Evolutionary conservation across 2,113 vertebrate species (phyloP).

Genomic region (Sinocyclocheilus rhinocerous): DNA sequence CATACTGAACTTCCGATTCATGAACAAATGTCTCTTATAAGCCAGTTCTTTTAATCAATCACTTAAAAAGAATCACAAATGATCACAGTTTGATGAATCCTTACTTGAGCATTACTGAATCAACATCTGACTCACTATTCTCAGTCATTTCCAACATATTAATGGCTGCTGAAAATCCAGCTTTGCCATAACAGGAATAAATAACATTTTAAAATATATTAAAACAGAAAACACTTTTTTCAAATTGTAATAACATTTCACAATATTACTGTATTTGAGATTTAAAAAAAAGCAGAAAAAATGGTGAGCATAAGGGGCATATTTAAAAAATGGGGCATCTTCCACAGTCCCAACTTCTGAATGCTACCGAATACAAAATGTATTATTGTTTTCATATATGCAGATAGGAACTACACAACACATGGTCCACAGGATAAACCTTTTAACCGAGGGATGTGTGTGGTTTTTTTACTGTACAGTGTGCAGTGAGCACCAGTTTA

Average conservation of each 20-base stretch:
- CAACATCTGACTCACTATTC: not conserved
- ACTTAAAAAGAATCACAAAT: not conserved
- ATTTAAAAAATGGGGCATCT: too few relatives aligned
- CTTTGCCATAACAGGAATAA: too few relatives aligned
- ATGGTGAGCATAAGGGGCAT: too few relatives aligned
- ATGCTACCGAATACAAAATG: not conserved
- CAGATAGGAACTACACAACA: not conserved
- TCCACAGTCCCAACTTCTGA: not conserved
- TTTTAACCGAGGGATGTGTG: not conserved
- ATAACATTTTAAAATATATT: too few relatives aligned
- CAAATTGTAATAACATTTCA: too few relatives aligned
- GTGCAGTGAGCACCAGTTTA: not conserved
- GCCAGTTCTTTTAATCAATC: not conserved
- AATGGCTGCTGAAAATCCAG: too few relatives aligned
- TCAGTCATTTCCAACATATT: not conserved
- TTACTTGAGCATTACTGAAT: not conserved
- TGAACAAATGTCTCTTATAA: not conserved
- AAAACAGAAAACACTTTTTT: too few relatives aligned
- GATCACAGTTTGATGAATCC: not conserved
- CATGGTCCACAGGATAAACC: not conserved
- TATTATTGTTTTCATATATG: not conserved
- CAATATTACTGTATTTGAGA: too few relatives aligned
- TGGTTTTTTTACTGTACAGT: not conserved
- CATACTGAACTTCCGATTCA: not conserved
- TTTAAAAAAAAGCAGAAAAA: too few relatives aligned